A percentile compares a stretch with the other conserved stretches of the same genome.
Conservation (phyloP, 2,113 vertebrate genomes). For the Sciurus niger region DNA sequence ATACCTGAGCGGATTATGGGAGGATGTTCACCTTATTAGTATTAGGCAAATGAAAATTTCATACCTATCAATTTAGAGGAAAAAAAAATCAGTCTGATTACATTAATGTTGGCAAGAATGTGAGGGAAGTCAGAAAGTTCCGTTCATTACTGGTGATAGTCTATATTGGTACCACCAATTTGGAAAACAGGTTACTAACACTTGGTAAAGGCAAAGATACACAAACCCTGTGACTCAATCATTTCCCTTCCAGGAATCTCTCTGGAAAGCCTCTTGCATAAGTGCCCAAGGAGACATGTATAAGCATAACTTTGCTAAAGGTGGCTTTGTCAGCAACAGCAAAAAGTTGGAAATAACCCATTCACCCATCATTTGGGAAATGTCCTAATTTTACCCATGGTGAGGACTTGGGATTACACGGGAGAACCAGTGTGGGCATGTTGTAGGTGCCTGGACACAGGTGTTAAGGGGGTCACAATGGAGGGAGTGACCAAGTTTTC, state of each 20-base stretch:
- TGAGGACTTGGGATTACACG: background rate
- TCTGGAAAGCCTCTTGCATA: background rate
- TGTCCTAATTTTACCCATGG: background rate
- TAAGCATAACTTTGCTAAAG: background rate
- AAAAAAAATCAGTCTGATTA: background rate
- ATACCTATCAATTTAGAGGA: background rate
- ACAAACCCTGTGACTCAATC: slow-evolving; percentile 10
- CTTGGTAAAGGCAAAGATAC: background rate
- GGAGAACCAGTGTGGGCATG: background rate
- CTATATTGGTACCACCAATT: background rate
- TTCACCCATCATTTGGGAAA: background rate
- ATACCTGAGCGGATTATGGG: background rate
- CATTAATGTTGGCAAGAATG: background rate
- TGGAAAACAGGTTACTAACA: background rate
- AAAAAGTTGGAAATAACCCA: background rate
- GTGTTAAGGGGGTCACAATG: background rate
- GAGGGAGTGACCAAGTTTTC: background rate
- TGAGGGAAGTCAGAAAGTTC: background rate
- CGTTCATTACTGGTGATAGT: background rate
- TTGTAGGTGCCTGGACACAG: background rate
- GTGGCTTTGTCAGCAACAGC: background rate
- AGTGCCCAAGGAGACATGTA: background rate
- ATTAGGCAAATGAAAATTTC: background rate
- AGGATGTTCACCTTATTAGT: background rate
- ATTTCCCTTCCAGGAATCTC: slow-evolving; percentile 18